Evolutionary conservation across 2,113 vertebrate genomes (phyloP).

Genomic region (Hyperopisus bebe): DNA sequence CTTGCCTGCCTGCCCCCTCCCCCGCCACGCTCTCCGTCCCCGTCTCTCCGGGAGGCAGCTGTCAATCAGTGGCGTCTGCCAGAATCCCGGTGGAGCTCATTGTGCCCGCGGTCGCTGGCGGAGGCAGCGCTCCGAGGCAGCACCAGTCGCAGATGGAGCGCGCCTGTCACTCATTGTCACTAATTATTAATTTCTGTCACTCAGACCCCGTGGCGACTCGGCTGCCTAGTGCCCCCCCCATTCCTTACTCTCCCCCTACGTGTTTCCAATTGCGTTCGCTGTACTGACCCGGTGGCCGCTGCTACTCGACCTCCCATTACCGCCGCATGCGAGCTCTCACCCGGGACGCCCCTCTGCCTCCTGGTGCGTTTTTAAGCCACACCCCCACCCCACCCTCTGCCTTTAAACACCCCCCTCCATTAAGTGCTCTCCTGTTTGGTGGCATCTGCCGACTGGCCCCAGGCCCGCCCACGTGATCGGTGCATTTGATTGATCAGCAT

Average conservation of each 20-base stretch:
- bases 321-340: conserved; percentile 57
- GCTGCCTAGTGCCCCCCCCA: conserved; percentile 31
- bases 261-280: conserved; percentile 75
- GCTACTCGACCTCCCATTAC: conserved; percentile 75
- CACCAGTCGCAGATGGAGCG: conserved; percentile 88
- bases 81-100: conserved; percentile 88
- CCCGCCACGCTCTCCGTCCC: conserved; percentile 43
- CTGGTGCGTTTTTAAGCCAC: conserved; percentile 43
- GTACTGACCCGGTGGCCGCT: conserved; percentile 67
- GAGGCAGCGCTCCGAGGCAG: conserved; percentile 84
- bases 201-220: conserved; percentile 86
- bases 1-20: neutral
- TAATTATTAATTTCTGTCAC: conserved; percentile 99
- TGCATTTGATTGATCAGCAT: conserved; percentile 34
- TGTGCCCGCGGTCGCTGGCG: conserved; percentile 87
- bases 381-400: neutral
- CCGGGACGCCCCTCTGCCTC: conserved; percentile 74
- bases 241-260: conserved; percentile 33
- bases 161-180: conserved; percentile 99
- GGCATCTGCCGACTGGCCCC: conserved; percentile 50
- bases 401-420: neutral
- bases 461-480: conserved; percentile 49
- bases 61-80: conserved; percentile 84
- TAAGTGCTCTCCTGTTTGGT: conserved; percentile 37
- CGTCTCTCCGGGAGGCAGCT: conserved; percentile 92